Evolutionary conservation across 2,113 vertebrate species (phyloP), one percentile per base, ranked within the genome.

Genomic region (Brachirus orientalis): DNA sequence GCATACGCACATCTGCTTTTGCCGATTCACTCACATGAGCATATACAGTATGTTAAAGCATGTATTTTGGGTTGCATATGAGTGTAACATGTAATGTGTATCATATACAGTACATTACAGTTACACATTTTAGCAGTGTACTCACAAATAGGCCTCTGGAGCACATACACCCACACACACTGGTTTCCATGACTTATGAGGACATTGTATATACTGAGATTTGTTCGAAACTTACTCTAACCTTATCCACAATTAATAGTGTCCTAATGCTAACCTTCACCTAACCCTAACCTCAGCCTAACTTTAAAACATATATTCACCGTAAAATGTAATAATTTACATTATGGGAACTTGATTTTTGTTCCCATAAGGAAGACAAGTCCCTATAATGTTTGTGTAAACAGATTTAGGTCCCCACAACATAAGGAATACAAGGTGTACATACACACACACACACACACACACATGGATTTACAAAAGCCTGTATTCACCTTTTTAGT

Each of bases 401-500:
- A 28, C 28, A 28, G 3, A 4, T 28, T 62, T n/a, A 10, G 11
- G 50, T 17, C 12, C 46, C 11, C 37, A 38, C 8, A 16, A 9
- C 20, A 51, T 3, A 0, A 28, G 1, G 3, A 16, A 17, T 28
- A 13, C 46, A 55, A 44, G 47, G n/a, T n/a, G n/a, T n/a, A n/a
- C n/a, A n/a, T n/a, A n/a, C 36, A 52, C 51, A 37, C 36, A 37
- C 10, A 72, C 17, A 8, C 17, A 6, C 11, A 68, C 37, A 10
- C 17, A 6, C 53, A 45, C 45, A 28, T 13, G 10, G 13, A 45
- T 0, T 4, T 19, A 67, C 35, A 76, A 55, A 77, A 58, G 48
- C 48, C 7, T 43, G 54, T 3, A 74, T 71, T 71, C 72, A 56
- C 51, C 74, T 46, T 47, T 65, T 75, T 56, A 75, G 55, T 41